A percentile compares a stretch with the other conserved stretches of the same genome.
Evolutionary conservation across 1,140 invertebrate genomes (phyloP).

Genomic region (Manduca sexta): DNA sequence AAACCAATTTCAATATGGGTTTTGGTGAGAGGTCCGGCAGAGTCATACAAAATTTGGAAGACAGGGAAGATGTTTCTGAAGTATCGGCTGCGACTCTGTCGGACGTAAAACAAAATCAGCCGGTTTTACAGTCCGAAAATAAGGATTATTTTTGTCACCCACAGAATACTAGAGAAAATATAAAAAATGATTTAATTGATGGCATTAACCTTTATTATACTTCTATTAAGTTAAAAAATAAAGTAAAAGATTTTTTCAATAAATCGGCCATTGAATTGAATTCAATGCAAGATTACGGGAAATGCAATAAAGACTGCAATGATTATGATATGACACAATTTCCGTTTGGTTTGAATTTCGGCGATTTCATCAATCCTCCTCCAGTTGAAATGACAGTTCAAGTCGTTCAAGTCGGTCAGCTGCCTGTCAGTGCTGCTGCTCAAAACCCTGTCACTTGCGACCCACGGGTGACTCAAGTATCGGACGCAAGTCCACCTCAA

Average conservation of each 20-base stretch:
- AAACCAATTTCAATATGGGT: slow-evolving; percentile 69
- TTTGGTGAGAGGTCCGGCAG: slow-evolving; percentile 74
- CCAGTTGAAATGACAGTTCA: slow-evolving; percentile 41
- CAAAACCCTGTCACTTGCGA: slow-evolving; percentile 67
- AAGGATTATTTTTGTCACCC: slow-evolving; percentile 17
- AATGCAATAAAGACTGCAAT: slow-evolving; percentile 24
- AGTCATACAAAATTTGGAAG: slow-evolving; percentile 65
- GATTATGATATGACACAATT: slow-evolving; percentile 14
- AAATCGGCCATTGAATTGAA: slow-evolving; percentile 41
- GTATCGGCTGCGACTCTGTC: slow-evolving; percentile 73
- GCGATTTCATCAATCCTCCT: slow-evolving; percentile 48
- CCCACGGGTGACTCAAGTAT: slow-evolving; percentile 60
- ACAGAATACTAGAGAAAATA: slow-evolving; percentile 12
- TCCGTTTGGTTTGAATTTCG: slow-evolving; percentile 36
- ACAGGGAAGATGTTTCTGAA: slow-evolving; percentile 51
- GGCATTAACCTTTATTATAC: slow-evolving; percentile 32
- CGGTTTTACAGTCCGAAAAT: slow-evolving; percentile 53
- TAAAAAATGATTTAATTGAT: slow-evolving; percentile 34
- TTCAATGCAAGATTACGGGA: slow-evolving; percentile 23
- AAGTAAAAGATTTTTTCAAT: slow-evolving; percentile 50
- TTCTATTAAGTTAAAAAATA: slow-evolving; percentile 43
- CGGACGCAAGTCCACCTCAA: slow-evolving; percentile 56
- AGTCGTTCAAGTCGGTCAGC: slow-evolving; percentile 67
- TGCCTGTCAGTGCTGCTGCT: slow-evolving; percentile 62
- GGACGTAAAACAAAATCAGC: slow-evolving; percentile 71